These are phyloP conservation scores for Parnassius glacialis DNA, from an alignment of 2,888 invertebrate species.

Conservation along the genomic window DNA sequence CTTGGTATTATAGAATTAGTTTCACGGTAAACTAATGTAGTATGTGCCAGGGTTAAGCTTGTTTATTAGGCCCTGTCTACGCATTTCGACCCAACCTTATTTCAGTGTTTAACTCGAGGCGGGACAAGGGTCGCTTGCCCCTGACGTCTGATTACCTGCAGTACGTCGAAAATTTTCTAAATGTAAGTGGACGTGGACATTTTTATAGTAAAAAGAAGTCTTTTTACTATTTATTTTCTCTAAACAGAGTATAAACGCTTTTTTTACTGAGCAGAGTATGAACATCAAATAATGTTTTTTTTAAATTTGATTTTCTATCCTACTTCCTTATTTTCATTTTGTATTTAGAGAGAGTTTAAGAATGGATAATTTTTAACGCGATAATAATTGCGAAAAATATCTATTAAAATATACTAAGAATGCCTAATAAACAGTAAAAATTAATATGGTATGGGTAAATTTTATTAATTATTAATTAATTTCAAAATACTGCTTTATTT, in stretches of 20 bases:
- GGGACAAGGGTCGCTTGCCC: constrained; percentile 11
- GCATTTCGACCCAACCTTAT: constrained; percentile 7
- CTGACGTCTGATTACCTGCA: constrained; percentile 11
- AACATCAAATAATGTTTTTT: too few relatives aligned
- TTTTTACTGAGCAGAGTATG: background rate
- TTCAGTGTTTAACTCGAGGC: constrained; percentile 11
- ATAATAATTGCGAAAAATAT: too few relatives aligned
- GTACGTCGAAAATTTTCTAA: background rate
- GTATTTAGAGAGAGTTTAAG: too few relatives aligned
- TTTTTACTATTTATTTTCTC: constrained; percentile 10
- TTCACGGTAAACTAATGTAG: background rate
- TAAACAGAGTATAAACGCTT: background rate
- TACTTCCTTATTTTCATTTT: too few relatives aligned
- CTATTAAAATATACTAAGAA: too few relatives aligned
- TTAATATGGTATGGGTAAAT: too few relatives aligned
- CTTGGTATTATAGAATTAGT: too few relatives aligned
- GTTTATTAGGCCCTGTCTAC: constrained; percentile 8
- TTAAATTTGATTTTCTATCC: too few relatives aligned
- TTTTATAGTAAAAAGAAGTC: constrained; percentile 10
- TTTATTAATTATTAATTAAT: too few relatives aligned
- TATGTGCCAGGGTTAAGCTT: background rate
- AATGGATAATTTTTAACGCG: too few relatives aligned
- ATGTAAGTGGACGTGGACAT: constrained; percentile 2
- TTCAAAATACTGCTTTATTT: too few relatives aligned
- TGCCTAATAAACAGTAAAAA: too few relatives aligned